These are phyloP conservation scores for Aphidoletes aphidimyza DNA, from an alignment of 2,888 invertebrate species.

Conservation along the genomic window DNA sequence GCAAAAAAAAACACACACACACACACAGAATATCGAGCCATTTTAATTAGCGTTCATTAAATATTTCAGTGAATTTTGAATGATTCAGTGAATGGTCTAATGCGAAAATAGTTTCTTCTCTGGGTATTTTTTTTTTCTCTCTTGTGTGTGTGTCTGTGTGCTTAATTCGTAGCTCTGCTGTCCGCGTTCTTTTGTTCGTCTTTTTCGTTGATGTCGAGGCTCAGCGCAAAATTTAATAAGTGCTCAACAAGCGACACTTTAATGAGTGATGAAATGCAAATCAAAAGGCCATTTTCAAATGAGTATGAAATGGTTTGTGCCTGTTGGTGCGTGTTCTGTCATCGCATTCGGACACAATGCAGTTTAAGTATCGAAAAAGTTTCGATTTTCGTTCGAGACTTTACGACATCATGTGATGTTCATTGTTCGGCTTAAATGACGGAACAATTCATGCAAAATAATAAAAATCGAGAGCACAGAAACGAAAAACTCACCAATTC, in stretches of 20 bases:
- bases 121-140: background rate
- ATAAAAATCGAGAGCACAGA: too few relatives aligned
- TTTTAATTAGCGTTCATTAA: slow-evolving; percentile 37
- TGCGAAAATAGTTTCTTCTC: background rate
- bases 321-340: background rate
- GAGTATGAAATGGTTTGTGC: too few relatives aligned
- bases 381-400: slow-evolving; percentile 1
- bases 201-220: background rate
- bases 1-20: too few relatives aligned
- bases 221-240: slow-evolving; percentile 17
- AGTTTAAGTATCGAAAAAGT: slow-evolving; percentile 8
- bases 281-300: background rate
- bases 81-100: background rate
- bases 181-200: background rate
- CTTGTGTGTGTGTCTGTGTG: background rate
- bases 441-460: too few relatives aligned
- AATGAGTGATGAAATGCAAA: slow-evolving; percentile 22
- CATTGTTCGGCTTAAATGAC: background rate
- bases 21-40: background rate
- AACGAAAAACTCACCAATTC: too few relatives aligned
- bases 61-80: slow-evolving; percentile 19
- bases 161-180: background rate
- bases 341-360: background rate
- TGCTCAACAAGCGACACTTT: slow-evolving; percentile 6
- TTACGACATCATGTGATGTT: background rate